A percentile compares a stretch with the other conserved stretches of the same genome.
These are phyloP conservation scores for Amblyraja radiata DNA, from an alignment of 2,797 vertebrate species.

Conservation along the genomic window DNA sequence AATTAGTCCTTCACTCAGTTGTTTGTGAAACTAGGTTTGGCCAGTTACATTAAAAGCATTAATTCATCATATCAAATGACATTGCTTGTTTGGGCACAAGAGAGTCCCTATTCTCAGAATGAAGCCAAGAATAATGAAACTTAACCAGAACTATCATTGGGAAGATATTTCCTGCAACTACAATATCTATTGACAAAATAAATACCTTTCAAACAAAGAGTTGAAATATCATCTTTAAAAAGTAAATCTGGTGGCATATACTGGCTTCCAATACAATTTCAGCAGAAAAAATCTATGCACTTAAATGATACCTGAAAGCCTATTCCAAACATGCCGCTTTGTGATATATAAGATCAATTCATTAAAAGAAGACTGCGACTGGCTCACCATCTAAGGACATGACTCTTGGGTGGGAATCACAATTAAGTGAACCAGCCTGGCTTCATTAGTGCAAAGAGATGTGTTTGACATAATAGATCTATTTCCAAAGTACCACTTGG, in stretches of 20 bases:
- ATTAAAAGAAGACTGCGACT: neutral
- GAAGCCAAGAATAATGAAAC: neutral
- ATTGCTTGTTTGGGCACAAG: neutral
- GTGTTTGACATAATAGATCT: neutral
- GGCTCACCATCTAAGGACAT: neutral
- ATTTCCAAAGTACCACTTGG: neutral
- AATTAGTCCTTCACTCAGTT: slow-evolving; percentile 31
- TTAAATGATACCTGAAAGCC: neutral
- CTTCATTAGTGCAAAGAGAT: neutral
- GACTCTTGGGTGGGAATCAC: neutral
- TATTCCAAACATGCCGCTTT: neutral
- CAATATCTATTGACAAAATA: neutral
- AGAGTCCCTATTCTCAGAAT: slow-evolving; percentile 5
- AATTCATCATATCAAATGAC: slow-evolving; percentile 35
- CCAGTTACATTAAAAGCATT: slow-evolving; percentile 34
- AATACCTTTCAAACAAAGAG: too few species aligned
- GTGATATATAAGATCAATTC: neutral
- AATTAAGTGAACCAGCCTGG: neutral
- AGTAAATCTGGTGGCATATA: neutral
- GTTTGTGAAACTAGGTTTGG: slow-evolving; percentile 32
- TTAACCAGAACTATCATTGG: neutral
- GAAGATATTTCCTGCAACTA: neutral
- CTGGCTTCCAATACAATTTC: neutral
- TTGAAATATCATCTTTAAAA: neutral
- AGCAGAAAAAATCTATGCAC: neutral